Conservation (phyloP, 2,888 invertebrate genomes). For the Agrochola macilenta region DNA sequence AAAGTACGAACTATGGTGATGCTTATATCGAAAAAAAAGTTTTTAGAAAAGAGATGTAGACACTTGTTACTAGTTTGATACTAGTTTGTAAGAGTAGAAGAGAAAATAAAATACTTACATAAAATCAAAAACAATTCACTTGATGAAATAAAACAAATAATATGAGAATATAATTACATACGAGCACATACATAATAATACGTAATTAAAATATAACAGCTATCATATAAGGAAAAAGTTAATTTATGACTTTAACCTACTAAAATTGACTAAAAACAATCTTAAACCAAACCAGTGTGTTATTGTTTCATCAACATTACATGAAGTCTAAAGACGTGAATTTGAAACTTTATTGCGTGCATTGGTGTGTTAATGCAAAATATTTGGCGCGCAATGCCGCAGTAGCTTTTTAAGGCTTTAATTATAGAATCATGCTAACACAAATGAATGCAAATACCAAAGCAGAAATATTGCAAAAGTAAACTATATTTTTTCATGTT, state of each 20-base stretch:
- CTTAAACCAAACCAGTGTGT: background rate
- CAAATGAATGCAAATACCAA: too few species aligned
- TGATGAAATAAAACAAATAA: too few species aligned
- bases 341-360: background rate
- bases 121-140: too few species aligned
- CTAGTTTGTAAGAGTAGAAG: too few species aligned
- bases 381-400: slow-evolving; percentile 4
- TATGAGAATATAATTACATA: too few species aligned
- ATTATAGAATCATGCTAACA: slow-evolving; percentile 1
- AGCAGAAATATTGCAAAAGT: too few species aligned
- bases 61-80: too few species aligned
- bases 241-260: background rate
- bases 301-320: background rate
- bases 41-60: too few species aligned
- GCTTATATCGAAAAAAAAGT: background rate
- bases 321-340: background rate
- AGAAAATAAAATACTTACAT: too few species aligned
- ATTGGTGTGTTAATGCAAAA: background rate
- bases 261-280: background rate
- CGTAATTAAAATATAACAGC: too few species aligned
- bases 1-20: too few species aligned
- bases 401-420: slow-evolving; percentile 12
- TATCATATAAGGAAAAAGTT: background rate
- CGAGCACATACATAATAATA: too few species aligned
- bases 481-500: background rate